A percentile compares a stretch with the other conserved stretches of the same genome.
phyloP scores from a whole-genome alignment of 2,888 invertebrate genomes.

The Euproctis similis region DNA sequence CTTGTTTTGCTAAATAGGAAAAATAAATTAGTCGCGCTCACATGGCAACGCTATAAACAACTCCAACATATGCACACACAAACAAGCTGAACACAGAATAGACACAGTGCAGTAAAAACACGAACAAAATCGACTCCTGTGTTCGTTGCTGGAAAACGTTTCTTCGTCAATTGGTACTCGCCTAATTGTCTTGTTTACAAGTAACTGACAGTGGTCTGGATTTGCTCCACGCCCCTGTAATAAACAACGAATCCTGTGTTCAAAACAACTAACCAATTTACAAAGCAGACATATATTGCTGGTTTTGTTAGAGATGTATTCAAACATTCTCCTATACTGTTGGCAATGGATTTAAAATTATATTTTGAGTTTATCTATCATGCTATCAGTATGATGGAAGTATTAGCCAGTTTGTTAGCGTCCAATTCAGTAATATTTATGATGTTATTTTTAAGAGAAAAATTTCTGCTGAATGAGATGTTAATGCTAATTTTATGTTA shows the following conservation, averaged over 20 bases:
- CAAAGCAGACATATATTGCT: conserved; percentile 4
- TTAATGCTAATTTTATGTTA: conserved; percentile 22
- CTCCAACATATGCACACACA: no score
- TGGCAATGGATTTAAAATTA: conserved; percentile 8
- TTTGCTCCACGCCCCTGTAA: conserved; percentile 32
- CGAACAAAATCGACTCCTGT: conserved; percentile 6
- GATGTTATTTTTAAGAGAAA: conserved; percentile 38
- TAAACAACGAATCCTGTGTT: conserved; percentile 11
- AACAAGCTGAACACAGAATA: conserved; percentile 2
- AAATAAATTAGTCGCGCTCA: conserved; percentile 21
- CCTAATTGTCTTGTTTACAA: conserved; percentile 54
- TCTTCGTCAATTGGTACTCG: conserved; percentile 35
- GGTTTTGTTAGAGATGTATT: neutral
- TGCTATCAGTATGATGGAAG: conserved; percentile 3
- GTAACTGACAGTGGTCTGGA: conserved; percentile 38
- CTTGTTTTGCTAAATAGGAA: conserved; percentile 28
- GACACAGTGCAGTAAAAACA: conserved; percentile 15
- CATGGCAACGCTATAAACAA: no score
- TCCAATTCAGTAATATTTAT: conserved; percentile 46
- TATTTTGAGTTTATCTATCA: neutral
- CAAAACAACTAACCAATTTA: neutral
- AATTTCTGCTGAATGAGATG: conserved; percentile 29
- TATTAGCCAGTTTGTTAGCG: conserved; percentile 27
- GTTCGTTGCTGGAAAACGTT: conserved; percentile 23
- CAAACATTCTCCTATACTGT: neutral